Evolutionary conservation across 2,113 vertebrate species (phyloP).

Genomic region (Oophaga pumilio): DNA sequence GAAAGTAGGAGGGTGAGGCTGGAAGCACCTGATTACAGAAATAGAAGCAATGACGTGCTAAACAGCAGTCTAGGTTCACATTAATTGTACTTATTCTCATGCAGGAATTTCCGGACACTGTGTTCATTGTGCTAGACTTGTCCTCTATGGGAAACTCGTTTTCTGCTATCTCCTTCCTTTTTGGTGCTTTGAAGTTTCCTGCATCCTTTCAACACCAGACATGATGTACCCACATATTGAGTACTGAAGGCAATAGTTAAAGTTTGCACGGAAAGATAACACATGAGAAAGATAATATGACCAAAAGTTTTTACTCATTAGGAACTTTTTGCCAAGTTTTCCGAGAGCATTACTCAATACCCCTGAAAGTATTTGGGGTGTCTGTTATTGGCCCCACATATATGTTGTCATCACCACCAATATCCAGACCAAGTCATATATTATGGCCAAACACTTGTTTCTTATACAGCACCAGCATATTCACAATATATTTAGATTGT

Average conservation of each 20-base stretch:
- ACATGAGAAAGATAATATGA: background rate
- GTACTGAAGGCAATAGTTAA: background rate
- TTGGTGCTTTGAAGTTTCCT: constrained; percentile 46
- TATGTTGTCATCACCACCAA: too few species aligned
- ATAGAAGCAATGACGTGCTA: constrained; percentile 52
- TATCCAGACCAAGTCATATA: too few species aligned
- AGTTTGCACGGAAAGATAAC: background rate
- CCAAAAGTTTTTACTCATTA: background rate
- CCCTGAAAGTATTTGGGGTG: too few species aligned
- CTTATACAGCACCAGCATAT: too few species aligned
- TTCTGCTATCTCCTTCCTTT: constrained; percentile 49
- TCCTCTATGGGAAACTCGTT: constrained; percentile 37
- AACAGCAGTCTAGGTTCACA: constrained; percentile 32
- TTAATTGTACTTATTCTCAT: constrained; percentile 50
- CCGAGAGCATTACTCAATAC: too few species aligned
- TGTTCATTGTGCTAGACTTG: constrained; percentile 40
- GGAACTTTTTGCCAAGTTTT: background rate
- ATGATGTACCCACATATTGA: constrained; percentile 15
- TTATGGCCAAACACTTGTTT: too few species aligned
- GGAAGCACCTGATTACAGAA: constrained; percentile 55
- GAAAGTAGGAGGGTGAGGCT: constrained; percentile 11
- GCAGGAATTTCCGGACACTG: constrained; percentile 53
- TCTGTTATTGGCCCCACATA: too few species aligned
- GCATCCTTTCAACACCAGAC: constrained; percentile 48
- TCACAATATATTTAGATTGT: too few species aligned